These are phyloP conservation scores for Andrena cerasifolii DNA, from an alignment of 1,140 invertebrate species.

Conservation along the genomic window DNA sequence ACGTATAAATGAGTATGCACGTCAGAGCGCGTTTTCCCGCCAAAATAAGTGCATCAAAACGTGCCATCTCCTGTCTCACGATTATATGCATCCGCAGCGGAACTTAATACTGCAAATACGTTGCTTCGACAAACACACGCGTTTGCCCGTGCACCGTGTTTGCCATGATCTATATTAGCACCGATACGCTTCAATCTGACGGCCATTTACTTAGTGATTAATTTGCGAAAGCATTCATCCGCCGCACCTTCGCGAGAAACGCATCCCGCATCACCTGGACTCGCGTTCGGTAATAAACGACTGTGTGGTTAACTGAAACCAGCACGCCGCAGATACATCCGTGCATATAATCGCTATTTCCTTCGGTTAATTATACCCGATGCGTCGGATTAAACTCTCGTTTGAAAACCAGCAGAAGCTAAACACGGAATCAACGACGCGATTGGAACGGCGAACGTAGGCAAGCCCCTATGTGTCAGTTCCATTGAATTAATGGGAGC, in stretches of 20 bases:
- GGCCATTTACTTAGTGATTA: constrained; percentile 17
- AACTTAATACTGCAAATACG: background rate
- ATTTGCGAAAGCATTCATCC: constrained; percentile 4
- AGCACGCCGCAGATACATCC: background rate
- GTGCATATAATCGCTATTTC: constrained; percentile 15
- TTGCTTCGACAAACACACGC: background rate
- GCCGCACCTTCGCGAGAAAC: background rate
- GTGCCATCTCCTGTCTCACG: too few species aligned
- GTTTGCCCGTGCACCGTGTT: background rate
- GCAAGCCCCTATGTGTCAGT: background rate
- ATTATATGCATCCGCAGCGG: background rate
- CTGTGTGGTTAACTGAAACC: background rate
- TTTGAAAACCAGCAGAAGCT: background rate
- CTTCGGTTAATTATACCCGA: constrained; percentile 8
- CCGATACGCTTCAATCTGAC: constrained; percentile 10
- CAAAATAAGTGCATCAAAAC: too few species aligned
- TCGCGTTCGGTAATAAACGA: constrained; percentile 5
- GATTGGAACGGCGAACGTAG: too few species aligned
- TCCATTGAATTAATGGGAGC: too few species aligned
- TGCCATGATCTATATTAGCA: background rate
- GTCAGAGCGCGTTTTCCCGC: too few species aligned
- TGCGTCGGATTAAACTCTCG: background rate
- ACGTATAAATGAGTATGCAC: too few species aligned
- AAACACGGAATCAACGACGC: background rate
- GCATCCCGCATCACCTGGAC: background rate